Conservation (phyloP, 2,113 vertebrate species). For the Panthera leo region DNA sequence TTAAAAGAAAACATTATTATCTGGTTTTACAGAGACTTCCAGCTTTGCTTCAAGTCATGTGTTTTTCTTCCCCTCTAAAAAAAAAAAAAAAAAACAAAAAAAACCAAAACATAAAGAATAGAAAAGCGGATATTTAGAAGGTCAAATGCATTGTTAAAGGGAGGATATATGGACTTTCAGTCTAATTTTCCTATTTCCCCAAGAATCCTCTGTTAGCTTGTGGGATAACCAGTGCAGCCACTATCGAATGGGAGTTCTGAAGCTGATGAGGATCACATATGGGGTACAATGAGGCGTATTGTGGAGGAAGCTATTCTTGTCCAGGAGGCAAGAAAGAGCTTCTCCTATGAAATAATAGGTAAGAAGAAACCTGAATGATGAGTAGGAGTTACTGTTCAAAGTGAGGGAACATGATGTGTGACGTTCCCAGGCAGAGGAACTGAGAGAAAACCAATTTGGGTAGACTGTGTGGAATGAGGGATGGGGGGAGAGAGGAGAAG, state of each 20-base stretch:
- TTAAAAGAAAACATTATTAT: constrained; percentile 74
- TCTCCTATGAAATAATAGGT: neutral
- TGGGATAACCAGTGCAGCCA: too few species aligned
- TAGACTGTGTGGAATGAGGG: neutral
- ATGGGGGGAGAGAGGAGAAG: neutral
- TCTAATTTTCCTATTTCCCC: neutral
- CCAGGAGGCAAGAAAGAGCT: neutral
- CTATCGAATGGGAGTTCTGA: neutral
- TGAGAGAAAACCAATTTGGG: neutral
- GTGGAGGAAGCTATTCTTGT: neutral
- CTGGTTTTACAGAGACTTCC: constrained; percentile 63
- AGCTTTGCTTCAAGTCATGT: constrained; percentile 59
- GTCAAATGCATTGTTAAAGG: neutral
- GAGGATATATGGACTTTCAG: neutral
- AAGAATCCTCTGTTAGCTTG: neutral
- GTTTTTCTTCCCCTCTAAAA: neutral
- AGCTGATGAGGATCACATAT: neutral
- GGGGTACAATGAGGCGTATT: neutral
- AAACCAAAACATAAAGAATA: constrained; percentile 5
- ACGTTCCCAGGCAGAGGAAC: neutral
- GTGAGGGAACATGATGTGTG: neutral
- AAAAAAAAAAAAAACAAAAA: constrained; percentile 29
- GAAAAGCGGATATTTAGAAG: constrained; percentile 53
- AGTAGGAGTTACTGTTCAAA: neutral
- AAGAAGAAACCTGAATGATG: neutral